These are phyloP conservation scores for Ectemnius continuus DNA, from an alignment of 2,888 invertebrate genomes.

Conservation along the genomic window DNA sequence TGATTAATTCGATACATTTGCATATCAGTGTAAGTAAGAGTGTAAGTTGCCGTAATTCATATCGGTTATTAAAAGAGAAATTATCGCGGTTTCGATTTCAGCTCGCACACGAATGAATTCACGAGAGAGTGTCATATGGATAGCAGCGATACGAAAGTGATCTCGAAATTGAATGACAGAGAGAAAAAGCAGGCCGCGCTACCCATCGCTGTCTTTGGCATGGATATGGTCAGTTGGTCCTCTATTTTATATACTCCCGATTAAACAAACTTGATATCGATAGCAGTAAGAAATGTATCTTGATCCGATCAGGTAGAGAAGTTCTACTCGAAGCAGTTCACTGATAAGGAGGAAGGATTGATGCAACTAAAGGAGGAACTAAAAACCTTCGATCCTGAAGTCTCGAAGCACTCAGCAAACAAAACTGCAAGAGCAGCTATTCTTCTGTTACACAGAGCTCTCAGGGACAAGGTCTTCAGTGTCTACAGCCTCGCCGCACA, in stretches of 20 bases:
- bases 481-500: slow-evolving; percentile 92
- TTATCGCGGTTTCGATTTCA: slow-evolving; percentile 72
- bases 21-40: no score
- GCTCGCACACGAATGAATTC: slow-evolving; percentile 91
- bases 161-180: slow-evolving; percentile 85
- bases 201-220: slow-evolving; percentile 94
- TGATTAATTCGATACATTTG: no score
- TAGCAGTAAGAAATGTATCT: no score
- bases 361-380: slow-evolving; percentile 83
- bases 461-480: slow-evolving; percentile 93
- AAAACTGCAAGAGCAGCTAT: slow-evolving; percentile 91
- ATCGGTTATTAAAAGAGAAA: background rate
- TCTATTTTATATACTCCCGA: no score
- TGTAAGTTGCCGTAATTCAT: no score
- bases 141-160: slow-evolving; percentile 79
- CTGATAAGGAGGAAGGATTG: slow-evolving; percentile 94
- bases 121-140: slow-evolving; percentile 85
- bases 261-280: no score
- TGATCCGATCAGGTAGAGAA: slow-evolving; percentile 85
- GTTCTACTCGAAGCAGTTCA: slow-evolving; percentile 93
- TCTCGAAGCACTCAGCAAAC: slow-evolving; percentile 82
- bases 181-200: slow-evolving; percentile 93
- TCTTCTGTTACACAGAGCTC: slow-evolving; percentile 87
- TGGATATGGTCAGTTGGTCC: slow-evolving; percentile 84
- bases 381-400: slow-evolving; percentile 76